Conservation (phyloP, 2,113 vertebrate genomes). For the Notothenia coriiceps region DNA sequence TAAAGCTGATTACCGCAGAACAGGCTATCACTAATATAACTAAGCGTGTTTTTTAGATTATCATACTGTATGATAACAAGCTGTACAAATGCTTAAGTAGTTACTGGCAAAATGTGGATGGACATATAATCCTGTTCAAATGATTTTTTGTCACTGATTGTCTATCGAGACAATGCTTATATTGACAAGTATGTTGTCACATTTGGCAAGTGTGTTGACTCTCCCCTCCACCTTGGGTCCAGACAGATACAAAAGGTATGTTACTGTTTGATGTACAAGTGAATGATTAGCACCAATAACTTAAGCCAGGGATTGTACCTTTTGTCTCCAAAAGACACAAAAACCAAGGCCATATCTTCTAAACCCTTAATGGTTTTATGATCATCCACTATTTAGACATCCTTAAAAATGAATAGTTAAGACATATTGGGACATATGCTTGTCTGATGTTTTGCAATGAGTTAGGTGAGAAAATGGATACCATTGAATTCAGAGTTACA, state of each 20-base stretch:
- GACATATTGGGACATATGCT: background rate
- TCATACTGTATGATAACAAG: background rate
- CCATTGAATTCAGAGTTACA: background rate
- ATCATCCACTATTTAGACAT: background rate
- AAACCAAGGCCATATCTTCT: background rate
- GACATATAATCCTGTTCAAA: background rate
- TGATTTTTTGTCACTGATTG: background rate
- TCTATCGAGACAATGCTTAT: background rate
- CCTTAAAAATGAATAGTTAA: background rate
- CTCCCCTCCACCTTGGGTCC: slow-evolving; percentile 2
- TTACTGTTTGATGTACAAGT: slow-evolving; percentile 65
- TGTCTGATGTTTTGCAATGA: background rate
- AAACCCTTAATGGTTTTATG: background rate
- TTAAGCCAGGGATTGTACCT: slow-evolving; percentile 35
- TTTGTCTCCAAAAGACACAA: slow-evolving; percentile 25
- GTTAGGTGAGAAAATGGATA: background rate
- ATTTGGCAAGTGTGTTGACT: background rate
- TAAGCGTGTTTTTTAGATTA: background rate
- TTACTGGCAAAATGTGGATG: background rate
- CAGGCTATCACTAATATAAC: background rate
- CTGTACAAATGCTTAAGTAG: background rate
- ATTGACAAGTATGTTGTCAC: background rate
- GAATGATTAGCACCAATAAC: slow-evolving; percentile 70
- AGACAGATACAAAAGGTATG: slow-evolving; percentile 30
- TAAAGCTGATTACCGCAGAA: background rate